Conservation (phyloP, 2,797 vertebrate genomes). For the Sebastes trivittatus region DNA sequence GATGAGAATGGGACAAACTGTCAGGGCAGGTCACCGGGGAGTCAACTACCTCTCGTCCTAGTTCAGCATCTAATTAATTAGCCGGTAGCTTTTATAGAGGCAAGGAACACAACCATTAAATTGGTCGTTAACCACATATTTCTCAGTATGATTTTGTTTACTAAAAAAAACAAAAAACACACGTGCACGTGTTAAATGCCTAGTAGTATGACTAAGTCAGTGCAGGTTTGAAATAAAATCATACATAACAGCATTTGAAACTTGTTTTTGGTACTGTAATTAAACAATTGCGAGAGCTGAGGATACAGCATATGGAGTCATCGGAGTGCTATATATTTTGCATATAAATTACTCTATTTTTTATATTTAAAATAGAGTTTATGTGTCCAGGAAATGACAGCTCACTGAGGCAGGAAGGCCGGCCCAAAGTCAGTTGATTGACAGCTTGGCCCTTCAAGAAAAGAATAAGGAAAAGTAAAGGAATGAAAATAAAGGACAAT, state of each 20-base stretch:
- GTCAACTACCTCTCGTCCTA: slow-evolving; percentile 13
- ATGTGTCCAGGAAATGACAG: too few species aligned
- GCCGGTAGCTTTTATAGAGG: not conserved
- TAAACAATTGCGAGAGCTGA: not conserved
- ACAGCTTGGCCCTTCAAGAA: too few species aligned
- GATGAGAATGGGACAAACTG: slow-evolving; percentile 11
- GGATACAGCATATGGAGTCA: not conserved
- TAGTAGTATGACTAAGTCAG: not conserved
- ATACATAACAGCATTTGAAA: not conserved
- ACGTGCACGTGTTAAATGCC: not conserved
- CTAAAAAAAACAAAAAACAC: too few species aligned
- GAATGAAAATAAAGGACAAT: too few species aligned
- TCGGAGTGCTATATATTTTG: too few species aligned
- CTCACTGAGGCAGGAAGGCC: too few species aligned
- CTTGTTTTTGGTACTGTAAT: not conserved
- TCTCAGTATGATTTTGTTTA: not conserved
- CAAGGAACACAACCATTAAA: not conserved
- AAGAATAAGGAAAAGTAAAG: too few species aligned
- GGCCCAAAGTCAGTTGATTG: too few species aligned
- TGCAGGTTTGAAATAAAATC: not conserved
- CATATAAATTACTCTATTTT: too few species aligned
- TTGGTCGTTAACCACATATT: not conserved
- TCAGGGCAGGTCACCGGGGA: slow-evolving; percentile 27
- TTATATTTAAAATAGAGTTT: too few species aligned
- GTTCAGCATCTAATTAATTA: slow-evolving; percentile 64